Evolutionary conservation across 1,140 invertebrate species (phyloP), one percentile per base, ranked within the genome.

Genomic region (Argopecten irradians): DNA sequence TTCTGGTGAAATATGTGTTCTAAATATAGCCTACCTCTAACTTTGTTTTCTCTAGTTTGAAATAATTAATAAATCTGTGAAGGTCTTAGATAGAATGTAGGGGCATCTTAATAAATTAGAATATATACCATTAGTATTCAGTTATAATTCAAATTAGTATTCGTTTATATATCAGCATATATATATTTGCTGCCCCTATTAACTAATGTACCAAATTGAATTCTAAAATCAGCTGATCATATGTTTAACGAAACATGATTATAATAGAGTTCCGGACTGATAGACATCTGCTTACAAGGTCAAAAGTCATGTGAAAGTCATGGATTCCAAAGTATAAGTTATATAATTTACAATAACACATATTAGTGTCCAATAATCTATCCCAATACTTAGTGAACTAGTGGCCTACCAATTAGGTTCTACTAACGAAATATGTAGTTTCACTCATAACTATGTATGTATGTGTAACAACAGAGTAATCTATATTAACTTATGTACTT

Each of bases 401-500:
- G 55, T 71, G n/a, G 7, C 8, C 36, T 13, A 8, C 5, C 13
- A 39, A 5, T 13, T 5, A 71, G 5, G n/a, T 11, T 71, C 55
- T 55, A 55, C n/a, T 71, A 71, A 71, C 55, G 11, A n/a, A 28
- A 71, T 16, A 2, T 71, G 55, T 71, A 71, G 55, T 71, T 28
- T 28, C 55, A 71, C 22, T 28, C 5, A 28, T 71, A n/a, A 28
- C 8, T 28, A 71, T 71, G n/a, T 71, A 71, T 28, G n/a, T n/a
- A 71, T 71, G 55, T 71, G 55, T 71, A 71, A n/a, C 5, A n/a
- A 28, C 55, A 71, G 55, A 71, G 55, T 71, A 71, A 71, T 71
- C n/a, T 28, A 71, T n/a, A 71, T 71, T 71, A 71, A 71, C 28
- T 71, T 71, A 71, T 71, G 55, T 71, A 71, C 55, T 71, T 71